Evolutionary conservation across 2,113 vertebrate species (phyloP).

Genomic region (Colinus virginianus): DNA sequence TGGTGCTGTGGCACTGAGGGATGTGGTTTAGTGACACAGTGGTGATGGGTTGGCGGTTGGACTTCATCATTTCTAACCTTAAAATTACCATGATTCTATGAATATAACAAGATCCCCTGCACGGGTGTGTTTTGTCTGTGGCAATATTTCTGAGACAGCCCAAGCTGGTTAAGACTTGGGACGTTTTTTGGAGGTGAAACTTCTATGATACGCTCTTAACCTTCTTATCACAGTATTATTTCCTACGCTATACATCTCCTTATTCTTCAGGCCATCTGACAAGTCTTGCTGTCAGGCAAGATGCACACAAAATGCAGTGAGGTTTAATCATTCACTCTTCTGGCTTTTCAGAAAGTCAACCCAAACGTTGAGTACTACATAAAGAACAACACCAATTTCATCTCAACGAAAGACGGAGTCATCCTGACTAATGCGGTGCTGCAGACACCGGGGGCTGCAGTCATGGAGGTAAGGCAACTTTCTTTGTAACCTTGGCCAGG

Average conservation of each 20-base stretch:
- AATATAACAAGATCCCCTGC: background rate
- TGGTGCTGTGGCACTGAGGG: too few relatives aligned
- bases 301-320: background rate
- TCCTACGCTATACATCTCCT: background rate
- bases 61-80: too few relatives aligned
- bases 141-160: background rate
- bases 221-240: background rate
- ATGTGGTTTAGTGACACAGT: too few relatives aligned
- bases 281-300: background rate
- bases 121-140: background rate
- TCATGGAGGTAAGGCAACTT: constrained; percentile 51
- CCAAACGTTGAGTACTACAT: constrained; percentile 83
- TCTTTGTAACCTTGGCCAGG: background rate
- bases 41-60: too few relatives aligned
- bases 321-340: background rate
- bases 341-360: constrained; percentile 83
- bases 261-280: background rate
- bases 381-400: constrained; percentile 85
- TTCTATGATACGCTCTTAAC: background rate
- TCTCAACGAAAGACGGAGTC: constrained; percentile 81
- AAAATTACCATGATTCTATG: too few relatives aligned
- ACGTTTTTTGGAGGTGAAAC: background rate
- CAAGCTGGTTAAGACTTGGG: background rate
- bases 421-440: constrained; percentile 82
- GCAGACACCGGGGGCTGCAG: constrained; percentile 24